phyloP scores from a whole-genome alignment of 2,888 invertebrate species.

The Sipha maydis region DNA sequence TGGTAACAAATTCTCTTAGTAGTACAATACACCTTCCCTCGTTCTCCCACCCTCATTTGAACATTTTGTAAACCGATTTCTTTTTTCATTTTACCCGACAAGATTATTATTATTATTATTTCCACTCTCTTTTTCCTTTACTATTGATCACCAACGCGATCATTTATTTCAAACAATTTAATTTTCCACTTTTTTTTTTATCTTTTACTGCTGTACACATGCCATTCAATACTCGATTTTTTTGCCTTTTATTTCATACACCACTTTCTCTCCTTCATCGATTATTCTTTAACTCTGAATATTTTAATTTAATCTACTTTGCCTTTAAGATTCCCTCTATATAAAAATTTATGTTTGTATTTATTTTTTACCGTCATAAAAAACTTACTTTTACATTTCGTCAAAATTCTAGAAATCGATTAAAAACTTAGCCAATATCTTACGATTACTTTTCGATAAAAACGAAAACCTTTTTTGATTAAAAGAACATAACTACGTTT shows the following conservation, averaged over 20 bases:
- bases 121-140: neutral
- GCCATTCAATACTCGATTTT: slow-evolving; percentile 3
- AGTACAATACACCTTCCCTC: neutral
- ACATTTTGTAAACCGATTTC: neutral
- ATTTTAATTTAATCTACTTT: slow-evolving; percentile 37
- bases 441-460: slow-evolving; percentile 23
- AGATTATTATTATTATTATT: slow-evolving; percentile 1
- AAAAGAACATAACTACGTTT: slow-evolving; percentile 8
- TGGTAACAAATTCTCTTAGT: neutral
- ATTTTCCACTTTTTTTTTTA: slow-evolving; percentile 16
- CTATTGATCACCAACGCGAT: neutral
- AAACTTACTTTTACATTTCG: slow-evolving; percentile 8
- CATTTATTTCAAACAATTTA: slow-evolving; percentile 30
- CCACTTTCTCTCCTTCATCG: neutral
- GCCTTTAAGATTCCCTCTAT: neutral
- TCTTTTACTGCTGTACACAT: neutral
- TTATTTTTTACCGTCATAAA: neutral
- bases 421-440: slow-evolving; percentile 29
- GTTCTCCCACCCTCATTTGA: neutral
- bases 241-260: neutral
- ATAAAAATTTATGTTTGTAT: slow-evolving; percentile 1
- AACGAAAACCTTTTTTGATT: slow-evolving; percentile 31
- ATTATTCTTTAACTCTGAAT: slow-evolving; percentile 24
- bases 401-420: slow-evolving; percentile 11
- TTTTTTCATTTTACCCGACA: neutral